Evolutionary conservation across 2,113 vertebrate genomes (phyloP).

Genomic region (Acanthochromis polyacanthus): DNA sequence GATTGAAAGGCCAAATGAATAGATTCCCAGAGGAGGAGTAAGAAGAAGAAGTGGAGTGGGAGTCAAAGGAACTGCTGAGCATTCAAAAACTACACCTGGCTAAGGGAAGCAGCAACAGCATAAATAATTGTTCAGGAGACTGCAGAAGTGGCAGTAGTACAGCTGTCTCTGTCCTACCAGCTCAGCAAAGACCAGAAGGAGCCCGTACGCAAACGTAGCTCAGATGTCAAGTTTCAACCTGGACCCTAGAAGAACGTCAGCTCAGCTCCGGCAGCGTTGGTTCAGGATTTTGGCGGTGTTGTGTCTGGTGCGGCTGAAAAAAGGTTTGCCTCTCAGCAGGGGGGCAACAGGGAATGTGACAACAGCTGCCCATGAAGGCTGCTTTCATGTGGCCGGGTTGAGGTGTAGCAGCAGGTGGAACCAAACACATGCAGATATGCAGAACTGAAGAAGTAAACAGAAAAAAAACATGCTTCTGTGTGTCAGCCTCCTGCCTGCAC

Average conservation of each 20-base stretch:
- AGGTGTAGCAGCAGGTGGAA: constrained; percentile 70
- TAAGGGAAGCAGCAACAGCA: constrained; percentile 22
- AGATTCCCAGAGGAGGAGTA: constrained; percentile 10
- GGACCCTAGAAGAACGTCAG: neutral
- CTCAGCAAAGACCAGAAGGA: constrained; percentile 13
- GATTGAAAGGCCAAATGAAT: constrained; percentile 33
- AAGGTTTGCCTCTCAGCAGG: constrained; percentile 12
- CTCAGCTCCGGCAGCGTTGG: constrained; percentile 36
- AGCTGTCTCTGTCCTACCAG: constrained; percentile 37
- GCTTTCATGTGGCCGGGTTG: constrained; percentile 49
- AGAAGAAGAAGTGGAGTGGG: constrained; percentile 18
- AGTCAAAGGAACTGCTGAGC: constrained; percentile 58
- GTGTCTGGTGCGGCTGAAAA: constrained; percentile 54
- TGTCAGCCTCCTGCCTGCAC: constrained; percentile 2
- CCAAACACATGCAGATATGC: constrained; percentile 11
- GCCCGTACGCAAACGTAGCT: neutral
- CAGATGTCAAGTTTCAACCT: constrained; percentile 38
- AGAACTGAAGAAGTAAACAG: neutral
- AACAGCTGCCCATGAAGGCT: constrained; percentile 54
- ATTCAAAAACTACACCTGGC: constrained; percentile 58
- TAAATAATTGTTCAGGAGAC: constrained; percentile 36
- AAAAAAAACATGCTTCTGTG: neutral
- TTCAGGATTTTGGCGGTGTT: constrained; percentile 43
- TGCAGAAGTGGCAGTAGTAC: constrained; percentile 38
- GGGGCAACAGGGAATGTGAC: constrained; percentile 36